Conservation (phyloP, 2,113 vertebrate genomes). For the Campylomormyrus tamandua region DNA sequence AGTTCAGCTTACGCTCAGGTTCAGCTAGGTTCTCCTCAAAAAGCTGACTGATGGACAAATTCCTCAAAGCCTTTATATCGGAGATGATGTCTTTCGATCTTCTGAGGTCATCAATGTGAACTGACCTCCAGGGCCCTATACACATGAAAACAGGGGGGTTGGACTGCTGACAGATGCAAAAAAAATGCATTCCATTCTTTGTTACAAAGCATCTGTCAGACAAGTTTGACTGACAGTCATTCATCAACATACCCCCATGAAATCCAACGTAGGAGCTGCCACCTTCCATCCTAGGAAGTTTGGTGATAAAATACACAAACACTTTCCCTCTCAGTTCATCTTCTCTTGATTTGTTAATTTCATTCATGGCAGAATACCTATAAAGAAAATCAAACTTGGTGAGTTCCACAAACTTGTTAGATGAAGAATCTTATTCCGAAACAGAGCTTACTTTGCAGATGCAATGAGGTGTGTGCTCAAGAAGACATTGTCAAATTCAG, state of each 20-base stretch:
- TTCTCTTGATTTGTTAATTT: conserved; percentile 71
- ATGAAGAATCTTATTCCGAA: neutral
- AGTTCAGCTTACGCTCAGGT: conserved; percentile 46
- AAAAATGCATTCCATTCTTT: neutral
- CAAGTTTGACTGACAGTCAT: neutral
- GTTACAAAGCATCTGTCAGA: neutral
- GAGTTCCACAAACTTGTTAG: neutral
- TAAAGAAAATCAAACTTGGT: conserved; percentile 9
- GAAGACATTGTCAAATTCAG: conserved; percentile 73
- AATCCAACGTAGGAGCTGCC: conserved; percentile 78
- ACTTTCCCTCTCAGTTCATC: conserved; percentile 41
- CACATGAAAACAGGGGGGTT: neutral
- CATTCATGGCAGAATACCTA: conserved; percentile 83
- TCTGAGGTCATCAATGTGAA: conserved; percentile 89
- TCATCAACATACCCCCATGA: conserved; percentile 70
- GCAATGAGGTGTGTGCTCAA: conserved; percentile 77
- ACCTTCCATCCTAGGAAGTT: conserved; percentile 78
- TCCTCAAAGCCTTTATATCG: conserved; percentile 75
- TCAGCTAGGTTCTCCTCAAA: conserved; percentile 54
- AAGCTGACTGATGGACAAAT: conserved; percentile 78
- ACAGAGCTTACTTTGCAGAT: conserved; percentile 77
- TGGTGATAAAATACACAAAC: conserved; percentile 83
- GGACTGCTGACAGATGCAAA: neutral
- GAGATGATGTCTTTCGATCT: conserved; percentile 74
- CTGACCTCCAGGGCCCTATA: conserved; percentile 80